phyloP scores from a whole-genome alignment of 2,888 invertebrate species.

The Tinea trinotella region DNA sequence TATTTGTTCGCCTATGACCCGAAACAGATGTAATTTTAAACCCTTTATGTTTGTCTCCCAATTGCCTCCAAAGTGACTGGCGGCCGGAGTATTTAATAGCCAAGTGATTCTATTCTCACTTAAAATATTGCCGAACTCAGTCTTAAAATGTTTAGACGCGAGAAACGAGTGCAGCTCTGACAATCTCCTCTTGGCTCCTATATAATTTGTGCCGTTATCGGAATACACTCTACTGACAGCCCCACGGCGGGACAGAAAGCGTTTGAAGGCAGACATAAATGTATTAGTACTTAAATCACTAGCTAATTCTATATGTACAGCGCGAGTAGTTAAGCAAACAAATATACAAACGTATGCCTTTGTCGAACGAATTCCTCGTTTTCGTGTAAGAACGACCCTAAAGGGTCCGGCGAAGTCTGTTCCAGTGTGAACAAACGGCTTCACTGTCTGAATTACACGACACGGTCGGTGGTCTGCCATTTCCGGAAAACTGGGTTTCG shows the following conservation, averaged over 20 bases:
- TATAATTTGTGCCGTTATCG: constrained; percentile 22
- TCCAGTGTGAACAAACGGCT: constrained; percentile 10
- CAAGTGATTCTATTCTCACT: not conserved
- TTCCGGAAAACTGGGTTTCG: not conserved
- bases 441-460: not conserved
- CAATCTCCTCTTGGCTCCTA: not conserved
- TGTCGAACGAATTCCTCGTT: not conserved
- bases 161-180: not conserved
- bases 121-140: not conserved
- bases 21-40: constrained; percentile 5
- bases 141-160: not conserved
- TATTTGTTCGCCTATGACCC: not conserved
- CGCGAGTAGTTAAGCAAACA: constrained; percentile 20
- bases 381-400: not conserved
- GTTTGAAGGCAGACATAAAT: constrained; percentile 23
- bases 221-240: constrained; percentile 21
- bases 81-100: constrained; percentile 6
- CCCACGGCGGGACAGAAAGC: constrained; percentile 24
- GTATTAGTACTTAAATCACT: constrained; percentile 21
- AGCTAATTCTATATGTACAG: constrained; percentile 23
- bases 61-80: constrained; percentile 20
- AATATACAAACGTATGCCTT: constrained; percentile 6
- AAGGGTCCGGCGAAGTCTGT: not conserved
- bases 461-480: not conserved
- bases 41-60: constrained; percentile 19